phyloP scores from a whole-genome alignment of 2,888 invertebrate genomes.

The Dasysyrphus tricinctus region DNA sequence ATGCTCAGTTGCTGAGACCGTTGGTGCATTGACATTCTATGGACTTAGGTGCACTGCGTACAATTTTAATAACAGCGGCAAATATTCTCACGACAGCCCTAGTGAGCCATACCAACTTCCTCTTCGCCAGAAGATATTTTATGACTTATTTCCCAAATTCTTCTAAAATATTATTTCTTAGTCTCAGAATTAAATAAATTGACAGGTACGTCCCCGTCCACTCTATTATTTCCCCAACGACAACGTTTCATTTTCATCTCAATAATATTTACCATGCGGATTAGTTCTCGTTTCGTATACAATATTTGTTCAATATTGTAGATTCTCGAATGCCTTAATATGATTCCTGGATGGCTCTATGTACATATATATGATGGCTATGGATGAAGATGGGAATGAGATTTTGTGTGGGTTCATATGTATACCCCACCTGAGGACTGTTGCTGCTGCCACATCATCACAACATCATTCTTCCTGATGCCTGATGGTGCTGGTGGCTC shows the following conservation, averaged over 20 bases:
- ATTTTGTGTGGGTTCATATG: neutral
- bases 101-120: too few species aligned
- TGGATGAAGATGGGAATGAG: neutral
- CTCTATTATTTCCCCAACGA: neutral
- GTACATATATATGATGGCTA: too few species aligned
- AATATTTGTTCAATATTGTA: constrained; percentile 69
- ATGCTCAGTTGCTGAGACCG: too few species aligned
- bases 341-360: neutral
- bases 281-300: constrained; percentile 56
- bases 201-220: neutral
- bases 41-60: too few species aligned
- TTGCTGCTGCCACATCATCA: constrained; percentile 42
- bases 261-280: constrained; percentile 62
- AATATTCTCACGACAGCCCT: too few species aligned
- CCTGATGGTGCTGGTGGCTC: constrained; percentile 41
- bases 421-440: neutral
- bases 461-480: neutral
- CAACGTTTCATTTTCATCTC: constrained; percentile 56
- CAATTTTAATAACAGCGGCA: too few species aligned
- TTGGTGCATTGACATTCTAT: too few species aligned
- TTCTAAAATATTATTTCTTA: neutral
- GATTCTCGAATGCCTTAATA: constrained; percentile 49
- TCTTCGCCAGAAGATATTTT: neutral
- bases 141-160: too few species aligned
- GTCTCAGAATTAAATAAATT: neutral